phyloP scores from a whole-genome alignment of 2,113 vertebrate genomes.

The Pachycephala philippinensis region DNA sequence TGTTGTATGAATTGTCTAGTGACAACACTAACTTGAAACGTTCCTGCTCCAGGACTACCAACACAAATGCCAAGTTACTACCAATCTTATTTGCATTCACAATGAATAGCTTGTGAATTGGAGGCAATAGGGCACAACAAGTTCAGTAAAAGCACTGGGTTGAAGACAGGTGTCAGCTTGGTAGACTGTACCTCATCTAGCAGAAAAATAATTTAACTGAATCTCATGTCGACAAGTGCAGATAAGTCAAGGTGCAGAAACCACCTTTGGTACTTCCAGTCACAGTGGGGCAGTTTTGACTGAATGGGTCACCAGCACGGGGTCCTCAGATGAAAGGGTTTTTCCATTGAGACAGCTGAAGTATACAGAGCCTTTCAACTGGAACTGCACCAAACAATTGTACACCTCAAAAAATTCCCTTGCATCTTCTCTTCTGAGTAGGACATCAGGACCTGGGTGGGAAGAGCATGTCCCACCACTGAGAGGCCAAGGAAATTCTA shows the following conservation, averaged over 20 bases:
- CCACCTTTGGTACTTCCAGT: background rate
- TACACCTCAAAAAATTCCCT: background rate
- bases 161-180: background rate
- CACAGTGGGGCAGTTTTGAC: background rate
- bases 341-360: background rate
- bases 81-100: background rate
- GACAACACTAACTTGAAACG: background rate
- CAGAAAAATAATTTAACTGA: background rate
- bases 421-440: background rate
- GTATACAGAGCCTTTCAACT: background rate
- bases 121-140: background rate
- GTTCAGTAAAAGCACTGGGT: background rate
- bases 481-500: background rate
- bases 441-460: background rate
- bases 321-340: background rate
- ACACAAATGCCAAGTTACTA: background rate
- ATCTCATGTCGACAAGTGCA: background rate
- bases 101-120: background rate
- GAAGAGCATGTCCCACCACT: background rate
- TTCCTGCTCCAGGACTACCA: background rate
- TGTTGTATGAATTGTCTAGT: background rate
- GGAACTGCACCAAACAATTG: background rate
- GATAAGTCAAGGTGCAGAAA: background rate
- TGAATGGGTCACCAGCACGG: fast-evolving
- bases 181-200: background rate